Evolutionary conservation across 1,140 invertebrate species (phyloP).

Genomic region (Danaus plexippus): DNA sequence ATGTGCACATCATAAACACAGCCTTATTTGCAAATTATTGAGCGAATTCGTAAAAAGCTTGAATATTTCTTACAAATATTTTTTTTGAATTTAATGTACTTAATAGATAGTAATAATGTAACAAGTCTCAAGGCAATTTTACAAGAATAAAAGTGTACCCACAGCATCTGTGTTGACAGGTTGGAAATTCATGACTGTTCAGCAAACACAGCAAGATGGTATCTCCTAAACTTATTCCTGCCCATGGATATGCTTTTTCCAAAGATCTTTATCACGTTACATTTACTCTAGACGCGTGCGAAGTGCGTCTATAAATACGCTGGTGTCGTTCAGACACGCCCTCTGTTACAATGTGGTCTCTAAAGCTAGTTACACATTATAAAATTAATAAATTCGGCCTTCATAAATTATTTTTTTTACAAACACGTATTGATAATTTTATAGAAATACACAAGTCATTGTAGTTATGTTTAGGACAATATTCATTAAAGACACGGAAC

Average conservation of each 20-base stretch:
- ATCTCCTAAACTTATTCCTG: conserved; percentile 25
- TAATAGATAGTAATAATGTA: not conserved
- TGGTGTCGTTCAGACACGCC: conserved; percentile 28
- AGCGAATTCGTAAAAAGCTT: not conserved
- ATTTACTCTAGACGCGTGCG: conserved; percentile 37
- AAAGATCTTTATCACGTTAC: conserved; percentile 36
- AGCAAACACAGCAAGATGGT: conserved; percentile 19
- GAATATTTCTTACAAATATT: not conserved
- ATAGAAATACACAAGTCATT: no score
- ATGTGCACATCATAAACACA: no score
- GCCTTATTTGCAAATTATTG: not conserved
- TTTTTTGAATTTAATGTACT: conserved; percentile 2
- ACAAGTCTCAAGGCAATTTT: not conserved
- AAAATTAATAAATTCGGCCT: no score
- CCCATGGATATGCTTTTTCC: conserved; percentile 31
- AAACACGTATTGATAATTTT: no score
- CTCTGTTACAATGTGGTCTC: not conserved
- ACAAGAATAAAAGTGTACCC: no score
- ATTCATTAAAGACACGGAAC: no score
- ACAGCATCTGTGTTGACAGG: not conserved
- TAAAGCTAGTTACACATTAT: no score
- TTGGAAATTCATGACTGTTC: conserved; percentile 18
- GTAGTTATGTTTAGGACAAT: no score
- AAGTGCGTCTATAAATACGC: conserved; percentile 36
- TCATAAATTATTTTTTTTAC: no score